Base-by-base conservation (phyloP, 2,888 invertebrate species). In the Drymonia ruficornis region DNA sequence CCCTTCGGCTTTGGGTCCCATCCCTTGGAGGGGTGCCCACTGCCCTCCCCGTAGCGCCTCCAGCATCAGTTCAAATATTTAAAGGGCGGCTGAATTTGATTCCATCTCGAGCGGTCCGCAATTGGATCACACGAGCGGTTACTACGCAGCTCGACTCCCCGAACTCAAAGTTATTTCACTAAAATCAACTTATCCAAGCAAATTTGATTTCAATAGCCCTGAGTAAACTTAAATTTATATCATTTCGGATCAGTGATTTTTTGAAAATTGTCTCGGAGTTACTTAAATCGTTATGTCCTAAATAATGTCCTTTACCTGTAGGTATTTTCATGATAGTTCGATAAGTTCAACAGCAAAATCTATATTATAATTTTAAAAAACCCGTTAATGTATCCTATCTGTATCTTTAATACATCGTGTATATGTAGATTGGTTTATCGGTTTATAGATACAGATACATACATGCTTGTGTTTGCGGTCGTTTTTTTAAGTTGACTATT, bases 121-220 rank as follows among this genome's bases (percentile, higher is more conserved):
- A 92, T 92, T 86, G 84, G 87, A 92, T 92, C 90, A 89, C 89
- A 86, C 86, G 80, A 86, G 81, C 84, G 85, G 87, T 84, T 84
- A 80, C 85, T 70, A 65, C 61, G 59, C 67, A 60, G 51, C 56
- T 52, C 55, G 52, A 53, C 74, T 73, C 76, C 75, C 75, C 70
- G 69, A 67, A 71, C 72, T 71, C 71, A 74, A 65, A 81, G 81
- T 77, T 85, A 86, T 85, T 86, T 81, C 81, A 76, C 80, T 81
- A 77, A 85, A 87, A 89, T 86, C 78, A 76, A 88, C 79, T 89
- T 87, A 85, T 68, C 76, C 75, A 63, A 82, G 70, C 81, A 87
- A 89, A 89, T 88, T 85, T 72, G 71, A 90, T 90, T 89, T 76
- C 81, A 79, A 83, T 74, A 67, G 73, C 82, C 83, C 81, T 76